Evolutionary conservation across 53 echinoderm and acorn worm species (phyloP).

Genomic region (Temnopleurus reevesii): DNA sequence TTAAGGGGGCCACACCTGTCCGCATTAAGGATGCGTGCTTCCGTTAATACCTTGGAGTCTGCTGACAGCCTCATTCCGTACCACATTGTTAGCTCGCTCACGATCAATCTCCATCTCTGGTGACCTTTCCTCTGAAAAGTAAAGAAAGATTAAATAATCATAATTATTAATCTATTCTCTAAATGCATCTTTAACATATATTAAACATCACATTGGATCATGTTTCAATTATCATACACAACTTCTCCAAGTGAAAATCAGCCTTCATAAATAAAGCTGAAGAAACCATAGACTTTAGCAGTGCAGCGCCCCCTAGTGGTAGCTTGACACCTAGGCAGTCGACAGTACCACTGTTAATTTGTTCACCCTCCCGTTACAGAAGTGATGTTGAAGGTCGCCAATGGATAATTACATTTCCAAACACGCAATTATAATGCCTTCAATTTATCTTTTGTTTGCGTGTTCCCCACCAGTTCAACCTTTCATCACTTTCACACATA

Average conservation of each 20-base stretch:
- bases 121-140: slow-evolving; percentile 35
- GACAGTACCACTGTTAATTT: slow-evolving; percentile 25
- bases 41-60: slow-evolving; percentile 60
- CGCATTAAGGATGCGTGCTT: slow-evolving; percentile 55
- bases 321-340: neutral
- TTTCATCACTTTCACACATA: slow-evolving; percentile 1
- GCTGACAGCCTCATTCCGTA: slow-evolving; percentile 30
- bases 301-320: neutral
- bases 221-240: too few relatives aligned
- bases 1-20: slow-evolving; percentile 59
- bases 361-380: slow-evolving; percentile 1
- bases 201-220: too few relatives aligned
- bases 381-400: slow-evolving; percentile 18
- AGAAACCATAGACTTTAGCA: neutral
- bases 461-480: neutral
- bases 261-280: neutral
- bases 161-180: too few relatives aligned
- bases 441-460: neutral
- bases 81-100: neutral
- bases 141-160: neutral
- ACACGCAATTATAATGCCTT: slow-evolving; percentile 36
- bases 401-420: slow-evolving; percentile 50
- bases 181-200: too few relatives aligned
- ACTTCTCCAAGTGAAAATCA: too few relatives aligned
- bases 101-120: slow-evolving; percentile 57